A percentile compares a stretch with the other conserved stretches of the same genome.
phyloP scores from a whole-genome alignment of 1,140 invertebrate species.

The Oryctes rhinoceros region DNA sequence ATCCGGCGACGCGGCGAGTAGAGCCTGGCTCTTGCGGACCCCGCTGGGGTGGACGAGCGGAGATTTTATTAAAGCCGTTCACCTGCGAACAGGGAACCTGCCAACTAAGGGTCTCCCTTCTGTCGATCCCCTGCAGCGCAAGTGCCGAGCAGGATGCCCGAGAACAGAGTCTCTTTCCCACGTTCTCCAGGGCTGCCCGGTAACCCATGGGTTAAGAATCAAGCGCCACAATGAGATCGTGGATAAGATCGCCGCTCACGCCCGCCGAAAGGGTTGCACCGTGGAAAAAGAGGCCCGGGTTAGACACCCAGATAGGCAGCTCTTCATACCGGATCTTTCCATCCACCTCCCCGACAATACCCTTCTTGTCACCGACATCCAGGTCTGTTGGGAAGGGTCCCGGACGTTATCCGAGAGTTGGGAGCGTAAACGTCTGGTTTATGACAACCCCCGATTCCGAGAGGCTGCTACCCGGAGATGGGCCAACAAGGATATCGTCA shows the following conservation, averaged over 20 bases:
- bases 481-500: conserved; percentile 25
- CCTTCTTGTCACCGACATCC: conserved; percentile 38
- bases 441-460: conserved; percentile 43
- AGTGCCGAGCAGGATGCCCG: neutral
- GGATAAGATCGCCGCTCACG: conserved; percentile 34
- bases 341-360: conserved; percentile 26
- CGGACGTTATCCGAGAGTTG: neutral
- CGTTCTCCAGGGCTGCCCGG: conserved; percentile 43
- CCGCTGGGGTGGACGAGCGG: no score
- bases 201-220: conserved; percentile 43
- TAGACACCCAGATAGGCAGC: neutral
- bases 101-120: no score
- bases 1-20: conserved; percentile 35
- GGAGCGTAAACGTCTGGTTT: conserved; percentile 39
- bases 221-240: conserved; percentile 41
- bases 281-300: conserved; percentile 41
- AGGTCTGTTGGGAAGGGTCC: conserved; percentile 47
- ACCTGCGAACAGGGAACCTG: no score
- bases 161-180: conserved; percentile 41
- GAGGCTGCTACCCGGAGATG: conserved; percentile 37
- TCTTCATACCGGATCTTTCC: conserved; percentile 42
- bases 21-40: conserved; percentile 40
- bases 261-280: neutral
- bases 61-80: no score
- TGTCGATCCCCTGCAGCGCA: neutral